phyloP scores from a whole-genome alignment of 2,888 invertebrate genomes.

The Adineta ricciae region DNA sequence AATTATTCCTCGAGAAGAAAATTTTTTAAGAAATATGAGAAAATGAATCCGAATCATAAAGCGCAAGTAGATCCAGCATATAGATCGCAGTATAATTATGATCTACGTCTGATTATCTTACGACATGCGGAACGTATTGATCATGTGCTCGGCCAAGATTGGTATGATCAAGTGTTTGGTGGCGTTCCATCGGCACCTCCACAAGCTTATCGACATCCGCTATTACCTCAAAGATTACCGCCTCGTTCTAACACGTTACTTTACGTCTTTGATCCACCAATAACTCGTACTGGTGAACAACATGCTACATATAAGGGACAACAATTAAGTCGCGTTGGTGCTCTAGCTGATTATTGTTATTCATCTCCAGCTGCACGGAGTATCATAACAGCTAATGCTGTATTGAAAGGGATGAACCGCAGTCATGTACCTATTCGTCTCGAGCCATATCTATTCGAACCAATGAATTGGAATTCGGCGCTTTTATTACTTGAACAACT shows the following conservation, averaged over 20 bases:
- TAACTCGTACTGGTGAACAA: constrained; percentile 74
- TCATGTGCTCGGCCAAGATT: background rate
- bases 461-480: constrained; percentile 71
- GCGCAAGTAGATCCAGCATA: background rate
- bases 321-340: constrained; percentile 63
- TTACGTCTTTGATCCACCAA: constrained; percentile 35
- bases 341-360: constrained; percentile 66
- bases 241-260: background rate
- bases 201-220: background rate
- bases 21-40: background rate
- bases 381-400: constrained; percentile 65
- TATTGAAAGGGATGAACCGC: constrained; percentile 51
- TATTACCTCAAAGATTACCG: background rate
- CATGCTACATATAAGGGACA: constrained; percentile 63
- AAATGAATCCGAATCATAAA: no score
- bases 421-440: constrained; percentile 49
- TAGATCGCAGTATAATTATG: background rate
- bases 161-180: background rate
- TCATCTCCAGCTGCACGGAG: constrained; percentile 80
- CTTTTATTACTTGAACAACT: constrained; percentile 56
- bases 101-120: background rate
- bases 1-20: background rate
- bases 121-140: constrained; percentile 14
- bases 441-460: constrained; percentile 85
- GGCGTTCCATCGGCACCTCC: background rate